Evolutionary conservation across 30 jellyfish, hydroid and myxozoan species (phyloP), one percentile per base, ranked within the genome.

Genomic region (Mastigias papua): DNA sequence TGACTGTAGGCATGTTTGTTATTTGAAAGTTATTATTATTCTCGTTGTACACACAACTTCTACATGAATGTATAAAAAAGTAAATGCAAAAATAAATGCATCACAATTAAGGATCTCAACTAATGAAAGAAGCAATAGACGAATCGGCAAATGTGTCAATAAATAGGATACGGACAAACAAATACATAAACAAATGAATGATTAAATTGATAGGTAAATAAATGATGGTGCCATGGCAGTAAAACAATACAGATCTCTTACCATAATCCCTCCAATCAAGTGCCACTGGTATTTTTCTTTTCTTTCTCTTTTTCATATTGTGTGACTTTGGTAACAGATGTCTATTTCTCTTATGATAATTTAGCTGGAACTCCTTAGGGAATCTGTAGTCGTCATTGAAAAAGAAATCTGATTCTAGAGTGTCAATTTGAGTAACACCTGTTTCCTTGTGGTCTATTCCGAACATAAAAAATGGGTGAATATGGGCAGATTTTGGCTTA

Each of bases 201-300:
- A n/a, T n/a, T n/a, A n/a, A n/a, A n/a, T n/a, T n/a, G n/a, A n/a
- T n/a, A n/a, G n/a, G n/a, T n/a, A n/a, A n/a, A n/a, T n/a, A n/a
- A n/a, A n/a, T n/a, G n/a, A n/a, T n/a, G n/a, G n/a, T n/a, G n/a
- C n/a, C n/a, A n/a, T n/a, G n/a, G n/a, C n/a, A n/a, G n/a, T n/a
- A n/a, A n/a, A n/a, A n/a, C n/a, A n/a, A n/a, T n/a, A n/a, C 63
- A 42, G 25, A 46, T 4, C 10, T 19, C 73, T 87, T 86, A 89
- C 98, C 98, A 63, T 94, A 89, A 33, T 88, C 91, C 72, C 98
- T 84, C 98, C 98, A 94, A 42, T 94, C 98, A 34, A 94, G 97
- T 35, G 73, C 87, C 33, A 74, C 54, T 30, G 97, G 98, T 26
- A 94, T 81, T 0, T 87, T 84, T 29, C 66, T 54, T 34, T 60